Evolutionary conservation across 2,888 invertebrate species (phyloP).

Genomic region (Dryobotodes eremita): DNA sequence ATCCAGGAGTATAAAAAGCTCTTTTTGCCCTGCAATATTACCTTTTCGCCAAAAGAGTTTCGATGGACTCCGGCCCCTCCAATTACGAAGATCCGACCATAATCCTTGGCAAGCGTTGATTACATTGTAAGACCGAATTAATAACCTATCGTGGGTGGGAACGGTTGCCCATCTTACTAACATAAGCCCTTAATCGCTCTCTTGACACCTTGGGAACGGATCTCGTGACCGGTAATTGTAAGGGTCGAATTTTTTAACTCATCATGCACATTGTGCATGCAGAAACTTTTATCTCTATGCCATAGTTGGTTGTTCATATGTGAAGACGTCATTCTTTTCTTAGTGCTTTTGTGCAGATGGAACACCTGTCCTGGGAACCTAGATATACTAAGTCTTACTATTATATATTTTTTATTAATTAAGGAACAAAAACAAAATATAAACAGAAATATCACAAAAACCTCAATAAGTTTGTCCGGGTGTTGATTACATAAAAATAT

Average conservation of each 20-base stretch:
- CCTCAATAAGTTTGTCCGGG: too few relatives aligned
- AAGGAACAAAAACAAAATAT: too few relatives aligned
- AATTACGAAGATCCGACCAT: conserved; percentile 28
- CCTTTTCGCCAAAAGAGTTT: neutral
- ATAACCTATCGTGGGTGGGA: conserved; percentile 34
- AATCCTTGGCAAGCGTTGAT: conserved; percentile 48
- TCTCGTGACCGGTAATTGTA: conserved; percentile 46
- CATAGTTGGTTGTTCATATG: neutral
- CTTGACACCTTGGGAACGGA: conserved; percentile 46
- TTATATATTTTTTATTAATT: too few relatives aligned
- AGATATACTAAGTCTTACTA: too few relatives aligned
- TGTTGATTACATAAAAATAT: too few relatives aligned
- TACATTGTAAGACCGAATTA: conserved; percentile 46
- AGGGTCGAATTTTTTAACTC: conserved; percentile 59
- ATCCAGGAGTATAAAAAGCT: conserved; percentile 2
- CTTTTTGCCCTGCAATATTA: neutral
- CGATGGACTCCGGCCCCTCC: neutral
- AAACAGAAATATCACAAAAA: too few relatives aligned
- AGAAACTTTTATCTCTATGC: conserved; percentile 6
- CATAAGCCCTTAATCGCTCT: conserved; percentile 47
- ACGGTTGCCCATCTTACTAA: conserved; percentile 37
- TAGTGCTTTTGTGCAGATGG: neutral
- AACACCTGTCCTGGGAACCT: too few relatives aligned
- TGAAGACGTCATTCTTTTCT: neutral
- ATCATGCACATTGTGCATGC: conserved; percentile 8